These are phyloP conservation scores for Lepilemur septentrionalis DNA, from an alignment of 2,797 vertebrate species.

Conservation along the genomic window DNA sequence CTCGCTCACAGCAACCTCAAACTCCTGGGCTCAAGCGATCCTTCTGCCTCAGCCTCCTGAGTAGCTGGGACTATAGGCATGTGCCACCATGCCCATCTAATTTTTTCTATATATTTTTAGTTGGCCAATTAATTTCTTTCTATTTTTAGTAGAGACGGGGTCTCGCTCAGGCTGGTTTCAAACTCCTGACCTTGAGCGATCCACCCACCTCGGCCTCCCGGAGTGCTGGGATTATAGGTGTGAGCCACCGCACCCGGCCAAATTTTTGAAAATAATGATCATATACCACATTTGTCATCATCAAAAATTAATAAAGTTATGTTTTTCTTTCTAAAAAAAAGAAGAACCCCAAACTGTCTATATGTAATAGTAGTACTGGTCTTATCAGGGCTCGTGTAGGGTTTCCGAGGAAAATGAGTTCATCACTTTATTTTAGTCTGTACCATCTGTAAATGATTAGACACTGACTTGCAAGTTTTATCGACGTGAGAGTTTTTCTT, in stretches of 20 bases:
- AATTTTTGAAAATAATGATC: not conserved
- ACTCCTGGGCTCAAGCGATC: too few species aligned
- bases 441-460: not conserved
- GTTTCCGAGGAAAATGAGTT: not conserved
- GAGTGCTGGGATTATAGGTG: too few species aligned
- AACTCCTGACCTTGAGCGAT: too few species aligned
- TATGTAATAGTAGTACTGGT: not conserved
- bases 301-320: not conserved
- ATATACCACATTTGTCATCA: not conserved
- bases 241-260: not conserved
- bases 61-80: too few species aligned
- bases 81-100: too few species aligned
- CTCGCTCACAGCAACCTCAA: too few species aligned
- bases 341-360: not conserved
- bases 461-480: not conserved
- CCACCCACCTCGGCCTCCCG: too few species aligned
- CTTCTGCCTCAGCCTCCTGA: too few species aligned
- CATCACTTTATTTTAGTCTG: accelerated
- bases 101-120: too few species aligned
- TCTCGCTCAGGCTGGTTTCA: too few species aligned
- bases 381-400: accelerated
- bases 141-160: too few species aligned
- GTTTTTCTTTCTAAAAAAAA: not conserved
- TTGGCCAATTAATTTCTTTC: too few species aligned
- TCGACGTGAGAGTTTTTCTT: not conserved